These are phyloP conservation scores for Philypnodon macrostomus DNA, from an alignment of 2,797 vertebrate species.

Conservation along the genomic window DNA sequence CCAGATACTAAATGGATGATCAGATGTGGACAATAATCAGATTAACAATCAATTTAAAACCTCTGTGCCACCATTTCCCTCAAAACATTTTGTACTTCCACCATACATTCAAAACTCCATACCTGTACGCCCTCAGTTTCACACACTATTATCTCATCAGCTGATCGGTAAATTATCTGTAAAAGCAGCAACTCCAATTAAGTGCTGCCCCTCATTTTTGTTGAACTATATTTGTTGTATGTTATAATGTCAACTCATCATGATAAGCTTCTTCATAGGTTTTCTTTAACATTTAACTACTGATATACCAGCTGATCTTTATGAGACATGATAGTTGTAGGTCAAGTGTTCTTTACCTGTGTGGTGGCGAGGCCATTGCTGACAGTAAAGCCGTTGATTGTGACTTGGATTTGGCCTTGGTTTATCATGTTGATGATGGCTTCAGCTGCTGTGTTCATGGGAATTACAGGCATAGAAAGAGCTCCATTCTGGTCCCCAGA, in stretches of 20 bases:
- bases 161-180: constrained; percentile 44
- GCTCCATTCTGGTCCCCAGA: constrained; percentile 82
- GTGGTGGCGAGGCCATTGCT: constrained; percentile 98
- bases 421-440: constrained; percentile 99
- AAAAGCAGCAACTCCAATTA: constrained; percentile 37
- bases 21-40: no score
- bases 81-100: constrained; percentile 11
- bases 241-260: no score
- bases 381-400: constrained; percentile 96
- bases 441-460: constrained; percentile 98
- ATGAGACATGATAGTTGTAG: neutral
- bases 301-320: no score
- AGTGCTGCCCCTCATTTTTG: neutral
- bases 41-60: neutral
- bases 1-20: neutral
- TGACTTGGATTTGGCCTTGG: constrained; percentile 97
- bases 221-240: neutral
- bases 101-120: constrained; percentile 24
- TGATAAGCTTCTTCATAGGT: no score
- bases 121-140: constrained; percentile 49
- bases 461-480: constrained; percentile 96
- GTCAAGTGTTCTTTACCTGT: constrained; percentile 78
- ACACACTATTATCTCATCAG: constrained; percentile 53
- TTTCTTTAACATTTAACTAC: no score
- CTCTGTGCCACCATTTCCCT: constrained; percentile 13